A percentile compares a stretch with the other conserved stretches of the same genome.
Conservation (phyloP, 2,113 vertebrate species). For the Microtus pennsylvanicus region DNA sequence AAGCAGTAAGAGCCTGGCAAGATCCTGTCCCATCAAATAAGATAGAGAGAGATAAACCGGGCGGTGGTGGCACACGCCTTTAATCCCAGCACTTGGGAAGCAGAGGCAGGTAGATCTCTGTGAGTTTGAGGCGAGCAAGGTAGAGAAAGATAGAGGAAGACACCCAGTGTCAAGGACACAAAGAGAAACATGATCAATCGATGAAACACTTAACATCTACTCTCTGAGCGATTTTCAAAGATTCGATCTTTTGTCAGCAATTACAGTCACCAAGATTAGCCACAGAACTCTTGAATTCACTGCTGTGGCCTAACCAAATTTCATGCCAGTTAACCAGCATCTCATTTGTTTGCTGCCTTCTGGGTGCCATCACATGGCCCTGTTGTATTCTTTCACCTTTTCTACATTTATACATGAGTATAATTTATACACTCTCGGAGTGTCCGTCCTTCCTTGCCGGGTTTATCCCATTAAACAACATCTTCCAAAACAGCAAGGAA, state of each 20-base stretch:
- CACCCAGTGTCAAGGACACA: neutral
- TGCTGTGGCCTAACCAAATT: neutral
- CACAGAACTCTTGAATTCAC: neutral
- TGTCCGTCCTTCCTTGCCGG: neutral
- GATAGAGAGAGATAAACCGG: too few relatives aligned
- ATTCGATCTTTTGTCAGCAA: neutral
- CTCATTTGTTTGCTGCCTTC: too few relatives aligned
- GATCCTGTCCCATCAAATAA: neutral
- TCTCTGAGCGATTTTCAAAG: neutral
- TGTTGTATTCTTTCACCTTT: neutral
- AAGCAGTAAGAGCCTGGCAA: neutral
- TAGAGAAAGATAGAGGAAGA: neutral
- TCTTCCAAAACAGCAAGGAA: neutral
- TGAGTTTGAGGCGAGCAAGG: too few relatives aligned
- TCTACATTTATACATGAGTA: neutral
- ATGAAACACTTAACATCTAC: neutral
- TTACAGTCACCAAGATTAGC: neutral
- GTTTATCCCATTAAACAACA: neutral
- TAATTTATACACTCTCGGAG: rapidly evolving
- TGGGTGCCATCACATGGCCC: too few relatives aligned
- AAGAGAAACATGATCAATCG: neutral
- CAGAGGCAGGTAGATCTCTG: too few relatives aligned
- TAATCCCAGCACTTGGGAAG: too few relatives aligned
- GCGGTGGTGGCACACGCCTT: too few relatives aligned
- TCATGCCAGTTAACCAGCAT: neutral